These are phyloP conservation scores for Buceros bicornis DNA, from an alignment of 2,797 vertebrate species.

Conservation along the genomic window DNA sequence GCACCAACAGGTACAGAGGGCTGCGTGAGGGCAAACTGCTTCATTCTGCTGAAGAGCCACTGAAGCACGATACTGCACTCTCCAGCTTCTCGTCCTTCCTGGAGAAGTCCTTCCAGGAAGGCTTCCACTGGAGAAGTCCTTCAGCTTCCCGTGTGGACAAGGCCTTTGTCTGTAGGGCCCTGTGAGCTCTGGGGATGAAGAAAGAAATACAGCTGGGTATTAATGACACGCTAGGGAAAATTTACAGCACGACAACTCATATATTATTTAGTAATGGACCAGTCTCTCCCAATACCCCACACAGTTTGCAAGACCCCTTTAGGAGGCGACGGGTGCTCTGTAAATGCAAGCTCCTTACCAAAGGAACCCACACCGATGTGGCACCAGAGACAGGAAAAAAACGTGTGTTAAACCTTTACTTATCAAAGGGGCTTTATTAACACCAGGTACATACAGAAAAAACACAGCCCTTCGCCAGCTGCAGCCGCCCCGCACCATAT, in stretches of 20 bases:
- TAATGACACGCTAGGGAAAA: background rate
- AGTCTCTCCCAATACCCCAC: background rate
- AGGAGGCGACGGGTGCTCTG: background rate
- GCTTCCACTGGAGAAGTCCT: too few relatives aligned
- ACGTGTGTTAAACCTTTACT: background rate
- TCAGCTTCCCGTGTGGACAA: background rate
- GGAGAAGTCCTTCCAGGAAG: too few relatives aligned
- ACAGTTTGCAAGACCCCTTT: background rate
- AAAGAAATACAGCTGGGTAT: background rate
- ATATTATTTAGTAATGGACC: background rate
- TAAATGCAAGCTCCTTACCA: conserved; percentile 2
- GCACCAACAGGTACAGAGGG: background rate
- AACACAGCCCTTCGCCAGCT: too few relatives aligned
- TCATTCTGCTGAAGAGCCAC: background rate
- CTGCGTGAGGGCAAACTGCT: background rate
- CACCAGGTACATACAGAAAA: background rate
- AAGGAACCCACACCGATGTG: background rate
- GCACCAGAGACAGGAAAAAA: background rate
- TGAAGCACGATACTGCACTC: fast-evolving
- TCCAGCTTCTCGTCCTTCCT: fast-evolving
- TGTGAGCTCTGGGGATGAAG: fast-evolving
- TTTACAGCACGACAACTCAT: conserved; percentile 40
- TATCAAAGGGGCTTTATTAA: background rate
- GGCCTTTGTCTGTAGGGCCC: background rate
- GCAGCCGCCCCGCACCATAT: background rate